Conservation (phyloP, 2,888 invertebrate species). For the Iphiclides podalirius region DNA sequence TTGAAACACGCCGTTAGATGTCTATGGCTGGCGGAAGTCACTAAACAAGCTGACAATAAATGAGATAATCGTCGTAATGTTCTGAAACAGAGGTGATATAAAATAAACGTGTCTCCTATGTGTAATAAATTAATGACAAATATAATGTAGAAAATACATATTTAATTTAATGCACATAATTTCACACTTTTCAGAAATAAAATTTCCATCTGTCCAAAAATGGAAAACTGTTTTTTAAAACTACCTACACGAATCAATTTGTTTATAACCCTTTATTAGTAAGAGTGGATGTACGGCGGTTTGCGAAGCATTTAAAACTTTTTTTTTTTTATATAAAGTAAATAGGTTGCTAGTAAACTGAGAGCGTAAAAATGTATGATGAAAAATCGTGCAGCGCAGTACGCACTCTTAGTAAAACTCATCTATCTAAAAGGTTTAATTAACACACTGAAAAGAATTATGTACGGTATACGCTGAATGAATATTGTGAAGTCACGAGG, state of each 20-base stretch:
- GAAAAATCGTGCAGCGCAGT: background rate
- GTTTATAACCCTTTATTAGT: background rate
- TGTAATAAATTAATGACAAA: too few species aligned
- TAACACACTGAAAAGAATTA: constrained; percentile 1
- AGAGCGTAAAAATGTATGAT: background rate
- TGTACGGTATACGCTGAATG: background rate
- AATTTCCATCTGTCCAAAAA: too few species aligned
- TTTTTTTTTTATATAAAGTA: background rate
- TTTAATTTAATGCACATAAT: too few species aligned
- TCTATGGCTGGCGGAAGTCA: too few species aligned
- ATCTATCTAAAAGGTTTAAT: constrained; percentile 1
- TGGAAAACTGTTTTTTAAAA: too few species aligned
- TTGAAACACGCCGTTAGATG: too few species aligned
- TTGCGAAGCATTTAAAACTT: background rate
- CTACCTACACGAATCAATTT: background rate
- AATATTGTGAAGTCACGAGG: background rate
- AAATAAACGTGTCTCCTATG: too few species aligned
- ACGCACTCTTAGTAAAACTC: background rate
- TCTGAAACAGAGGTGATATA: too few species aligned
- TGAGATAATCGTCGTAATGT: too few species aligned
- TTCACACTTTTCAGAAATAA: too few species aligned
- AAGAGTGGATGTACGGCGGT: background rate
- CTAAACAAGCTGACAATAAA: too few species aligned
- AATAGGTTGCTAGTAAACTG: background rate
- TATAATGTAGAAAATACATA: too few species aligned